Base-by-base conservation (phyloP, 2,113 vertebrate genomes). In the Heterochromis multidens region DNA sequence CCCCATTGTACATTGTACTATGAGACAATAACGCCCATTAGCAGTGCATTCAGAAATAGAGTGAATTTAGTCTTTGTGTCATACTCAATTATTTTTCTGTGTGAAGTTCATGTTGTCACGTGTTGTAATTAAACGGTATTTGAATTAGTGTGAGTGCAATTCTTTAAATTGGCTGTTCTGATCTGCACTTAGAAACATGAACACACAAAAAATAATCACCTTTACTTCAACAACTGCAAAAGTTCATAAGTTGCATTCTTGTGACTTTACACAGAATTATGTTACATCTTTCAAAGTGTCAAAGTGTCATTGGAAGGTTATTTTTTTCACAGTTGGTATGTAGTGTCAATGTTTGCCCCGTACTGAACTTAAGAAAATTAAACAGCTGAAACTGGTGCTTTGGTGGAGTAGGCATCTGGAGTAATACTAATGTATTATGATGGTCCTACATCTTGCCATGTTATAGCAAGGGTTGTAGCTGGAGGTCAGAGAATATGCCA, bases 401-500 rank as follows among this genome's bases (percentile, higher is more conserved):
- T 58, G 56, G 23, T 56, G 35, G 21, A 76, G 16, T 46, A 14
- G 43, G 56, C 72, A 37, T 31, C 33, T 80, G 56, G 7, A 72
- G 23, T 57, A 35, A 9, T 33, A n/a, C 27, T 74, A 19, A 0
- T 74, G 46, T 60, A n/a, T 21, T 4, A 46, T 63, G 23, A 33
- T 46, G 17, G 7, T 74, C 74, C 23, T 61, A 35, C 80, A 62
- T 57, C 19, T 76, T 67, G 52, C 29, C 27, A 52, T 37, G 35
- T 84, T 76, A 33, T 29, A 54, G 21, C 67, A 8, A 57, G 37
- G 31, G 37, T 27, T 65, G 35, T 17, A 60, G 54, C 43, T 78
- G 46, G 23, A 74, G 37, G 21, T 84, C 58, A 19, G n/a, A 87
- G 58, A 74, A 83, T 79, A 77, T 79, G 52, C 60, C 35, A 52